phyloP scores from a whole-genome alignment of 2,888 invertebrate genomes.

The Apamea epomidion region DNA sequence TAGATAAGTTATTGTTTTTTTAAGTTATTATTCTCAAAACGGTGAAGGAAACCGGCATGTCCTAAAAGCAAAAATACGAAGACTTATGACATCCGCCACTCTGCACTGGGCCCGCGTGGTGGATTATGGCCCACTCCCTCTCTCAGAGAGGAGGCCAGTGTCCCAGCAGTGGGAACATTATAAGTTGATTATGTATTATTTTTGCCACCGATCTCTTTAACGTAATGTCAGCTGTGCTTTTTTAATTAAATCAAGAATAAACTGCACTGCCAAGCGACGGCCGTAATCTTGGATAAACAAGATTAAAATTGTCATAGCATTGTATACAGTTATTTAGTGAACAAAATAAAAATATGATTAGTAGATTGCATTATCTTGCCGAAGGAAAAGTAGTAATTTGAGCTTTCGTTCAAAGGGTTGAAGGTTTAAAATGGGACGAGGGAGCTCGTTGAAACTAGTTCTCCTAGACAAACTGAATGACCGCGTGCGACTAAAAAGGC shows the following conservation, averaged over 20 bases:
- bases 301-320: constrained; percentile 52
- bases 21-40: neutral
- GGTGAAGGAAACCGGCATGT: neutral
- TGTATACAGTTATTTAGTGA: constrained; percentile 55
- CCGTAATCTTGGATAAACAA: constrained; percentile 34
- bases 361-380: constrained; percentile 47
- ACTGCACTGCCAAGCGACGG: constrained; percentile 9
- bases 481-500: constrained; percentile 59
- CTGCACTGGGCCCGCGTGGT: neutral
- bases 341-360: constrained; percentile 54
- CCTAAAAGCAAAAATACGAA: neutral
- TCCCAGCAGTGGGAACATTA: neutral
- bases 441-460: constrained; percentile 52
- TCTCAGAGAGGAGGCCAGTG: neutral
- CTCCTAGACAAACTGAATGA: constrained; percentile 59
- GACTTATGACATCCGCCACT: neutral
- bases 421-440: constrained; percentile 53
- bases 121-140: neutral
- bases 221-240: neutral
- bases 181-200: neutral
- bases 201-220: neutral
- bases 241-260: constrained; percentile 23
- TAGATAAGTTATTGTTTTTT: neutral
- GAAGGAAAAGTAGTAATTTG: constrained; percentile 14
- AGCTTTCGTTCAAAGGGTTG: neutral